Conservation (phyloP, 2,797 vertebrate genomes). For the Malurus leucopterus region DNA sequence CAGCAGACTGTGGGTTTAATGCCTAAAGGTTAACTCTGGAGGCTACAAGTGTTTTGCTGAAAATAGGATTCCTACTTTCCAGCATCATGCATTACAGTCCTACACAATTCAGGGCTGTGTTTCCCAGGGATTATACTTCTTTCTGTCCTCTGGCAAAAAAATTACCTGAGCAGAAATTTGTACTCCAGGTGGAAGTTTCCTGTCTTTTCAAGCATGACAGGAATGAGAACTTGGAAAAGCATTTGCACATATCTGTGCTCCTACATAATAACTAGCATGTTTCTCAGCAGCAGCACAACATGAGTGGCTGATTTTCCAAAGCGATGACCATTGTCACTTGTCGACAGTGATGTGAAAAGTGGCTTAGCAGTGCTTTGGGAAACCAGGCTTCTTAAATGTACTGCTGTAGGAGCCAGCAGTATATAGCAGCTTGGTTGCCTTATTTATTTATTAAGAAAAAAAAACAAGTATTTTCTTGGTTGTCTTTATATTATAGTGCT, state of each 20-base stretch:
- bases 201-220: not conserved
- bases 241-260: rapidly evolving
- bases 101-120: not conserved
- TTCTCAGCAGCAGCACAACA: not conserved
- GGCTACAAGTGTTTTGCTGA: not conserved
- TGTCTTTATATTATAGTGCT: not conserved
- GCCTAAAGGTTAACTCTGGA: not conserved
- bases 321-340: rapidly evolving
- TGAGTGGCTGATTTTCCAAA: not conserved
- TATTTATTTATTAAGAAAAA: no score
- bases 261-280: not conserved
- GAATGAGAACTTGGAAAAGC: not conserved
- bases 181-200: not conserved
- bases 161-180: not conserved
- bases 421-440: not conserved
- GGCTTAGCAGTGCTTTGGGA: not conserved
- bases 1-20: not conserved
- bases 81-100: not conserved
- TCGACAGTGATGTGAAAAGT: rapidly evolving
- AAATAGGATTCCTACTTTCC: not conserved
- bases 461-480: no score
- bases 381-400: not conserved
- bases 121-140: not conserved
- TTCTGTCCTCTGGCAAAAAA: not conserved
- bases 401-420: not conserved